Evolutionary conservation across 2,888 invertebrate genomes (phyloP).

Genomic region (Eupithecia abbreviata): DNA sequence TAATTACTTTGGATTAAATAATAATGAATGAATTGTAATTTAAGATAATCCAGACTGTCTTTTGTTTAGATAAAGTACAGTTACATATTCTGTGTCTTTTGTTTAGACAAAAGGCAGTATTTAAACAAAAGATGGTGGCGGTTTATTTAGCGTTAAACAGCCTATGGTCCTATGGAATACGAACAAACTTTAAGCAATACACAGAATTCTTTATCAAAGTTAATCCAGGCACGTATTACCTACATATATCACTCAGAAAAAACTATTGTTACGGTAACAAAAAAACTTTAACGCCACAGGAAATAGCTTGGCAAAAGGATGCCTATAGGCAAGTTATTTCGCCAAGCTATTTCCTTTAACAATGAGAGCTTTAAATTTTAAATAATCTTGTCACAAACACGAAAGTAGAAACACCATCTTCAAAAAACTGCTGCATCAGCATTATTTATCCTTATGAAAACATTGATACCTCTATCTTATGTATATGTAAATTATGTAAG

Average conservation of each 20-base stretch:
- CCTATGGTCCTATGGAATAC: background rate
- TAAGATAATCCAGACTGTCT: background rate
- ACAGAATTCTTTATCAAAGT: background rate
- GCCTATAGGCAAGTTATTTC: no score
- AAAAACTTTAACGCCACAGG: no score
- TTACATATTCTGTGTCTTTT: no score
- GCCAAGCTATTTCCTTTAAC: constrained; percentile 12
- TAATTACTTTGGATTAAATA: background rate
- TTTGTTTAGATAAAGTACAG: background rate
- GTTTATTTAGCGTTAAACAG: background rate
- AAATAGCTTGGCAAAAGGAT: no score
- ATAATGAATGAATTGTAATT: background rate
- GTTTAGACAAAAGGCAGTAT: background rate
- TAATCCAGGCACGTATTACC: background rate
- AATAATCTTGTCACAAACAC: constrained; percentile 43
- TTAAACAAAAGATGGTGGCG: background rate
- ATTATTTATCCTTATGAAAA: no score
- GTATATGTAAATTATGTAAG: no score
- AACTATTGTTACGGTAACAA: no score
- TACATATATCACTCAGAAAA: background rate
- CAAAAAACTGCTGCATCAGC: no score
- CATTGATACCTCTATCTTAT: no score
- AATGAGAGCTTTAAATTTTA: constrained; percentile 38
- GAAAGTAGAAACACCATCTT: no score
- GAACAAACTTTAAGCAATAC: background rate